phyloP scores from a whole-genome alignment of 2,797 vertebrate genomes.

The Nothura maculosa region DNA sequence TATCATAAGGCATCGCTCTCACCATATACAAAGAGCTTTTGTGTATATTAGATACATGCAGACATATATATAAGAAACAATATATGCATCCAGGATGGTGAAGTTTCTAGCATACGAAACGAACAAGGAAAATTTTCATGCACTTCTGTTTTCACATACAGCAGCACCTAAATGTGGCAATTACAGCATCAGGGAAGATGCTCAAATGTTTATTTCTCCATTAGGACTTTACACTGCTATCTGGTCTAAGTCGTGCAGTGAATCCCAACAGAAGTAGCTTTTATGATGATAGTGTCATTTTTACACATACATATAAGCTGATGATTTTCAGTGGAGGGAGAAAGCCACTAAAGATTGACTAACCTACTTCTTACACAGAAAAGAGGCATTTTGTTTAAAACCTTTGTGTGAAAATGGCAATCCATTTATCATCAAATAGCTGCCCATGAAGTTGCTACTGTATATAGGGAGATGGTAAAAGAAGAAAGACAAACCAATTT shows the following conservation, averaged over 20 bases:
- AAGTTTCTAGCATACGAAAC: slow-evolving; percentile 16
- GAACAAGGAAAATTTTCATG: slow-evolving; percentile 32
- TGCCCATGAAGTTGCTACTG: slow-evolving; percentile 19
- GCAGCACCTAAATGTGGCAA: slow-evolving; percentile 49
- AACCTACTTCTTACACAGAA: slow-evolving; percentile 54
- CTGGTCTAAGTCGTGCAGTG: slow-evolving; percentile 47
- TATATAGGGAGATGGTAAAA: neutral
- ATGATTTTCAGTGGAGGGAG: slow-evolving; percentile 53
- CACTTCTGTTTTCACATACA: slow-evolving; percentile 58
- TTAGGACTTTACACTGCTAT: slow-evolving; percentile 55
- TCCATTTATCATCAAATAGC: slow-evolving; percentile 50
- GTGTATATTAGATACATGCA: neutral
- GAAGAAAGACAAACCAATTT: slow-evolving; percentile 36
- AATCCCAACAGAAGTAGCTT: slow-evolving; percentile 68
- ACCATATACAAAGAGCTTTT: neutral
- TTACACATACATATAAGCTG: slow-evolving; percentile 47
- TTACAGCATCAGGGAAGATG: slow-evolving; percentile 43
- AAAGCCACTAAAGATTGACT: slow-evolving; percentile 58
- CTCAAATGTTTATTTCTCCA: slow-evolving; percentile 69
- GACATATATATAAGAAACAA: neutral
- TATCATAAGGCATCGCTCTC: neutral
- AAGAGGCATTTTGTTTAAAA: slow-evolving; percentile 42
- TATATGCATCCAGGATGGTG: neutral
- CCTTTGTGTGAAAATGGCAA: slow-evolving; percentile 26
- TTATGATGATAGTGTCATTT: slow-evolving; percentile 60